These are phyloP conservation scores for Acridotheres tristis DNA, from an alignment of 2,797 vertebrate genomes.

Conservation along the genomic window DNA sequence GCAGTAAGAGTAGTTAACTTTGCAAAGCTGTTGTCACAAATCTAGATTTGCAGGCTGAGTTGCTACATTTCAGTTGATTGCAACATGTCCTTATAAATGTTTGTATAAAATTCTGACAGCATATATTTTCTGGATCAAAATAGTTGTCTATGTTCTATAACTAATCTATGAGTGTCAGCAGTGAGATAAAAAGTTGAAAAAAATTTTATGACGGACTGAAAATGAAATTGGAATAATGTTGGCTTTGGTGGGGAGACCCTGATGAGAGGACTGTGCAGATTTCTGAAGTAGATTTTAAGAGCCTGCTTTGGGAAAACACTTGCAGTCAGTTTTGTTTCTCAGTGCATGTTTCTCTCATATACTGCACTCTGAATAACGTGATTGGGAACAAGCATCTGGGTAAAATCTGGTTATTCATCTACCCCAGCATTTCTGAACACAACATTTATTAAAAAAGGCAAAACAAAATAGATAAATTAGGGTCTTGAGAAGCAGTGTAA, in stretches of 20 bases:
- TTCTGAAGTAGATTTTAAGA: background rate
- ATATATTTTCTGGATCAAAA: background rate
- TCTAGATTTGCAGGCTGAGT: background rate
- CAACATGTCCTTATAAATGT: background rate
- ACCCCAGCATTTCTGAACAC: background rate
- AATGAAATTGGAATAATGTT: background rate
- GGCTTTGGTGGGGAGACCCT: background rate
- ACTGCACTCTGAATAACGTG: background rate
- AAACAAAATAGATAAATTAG: constrained; percentile 17
- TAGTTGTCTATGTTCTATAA: background rate
- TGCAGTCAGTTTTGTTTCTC: background rate
- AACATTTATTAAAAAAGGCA: background rate
- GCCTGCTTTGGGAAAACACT: background rate
- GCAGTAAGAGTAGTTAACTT: background rate
- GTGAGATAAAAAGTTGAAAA: background rate
- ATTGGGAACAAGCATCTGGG: background rate
- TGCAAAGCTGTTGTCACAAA: background rate
- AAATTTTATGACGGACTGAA: background rate
- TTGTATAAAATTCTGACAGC: background rate
- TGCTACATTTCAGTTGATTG: background rate
- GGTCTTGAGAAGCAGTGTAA: background rate
- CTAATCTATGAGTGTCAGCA: background rate
- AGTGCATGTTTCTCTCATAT: background rate
- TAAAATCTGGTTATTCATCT: constrained; percentile 10
- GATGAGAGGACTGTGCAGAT: background rate